phyloP scores from a whole-genome alignment of 2,888 invertebrate genomes.

The Callyntrura sp. region DNA sequence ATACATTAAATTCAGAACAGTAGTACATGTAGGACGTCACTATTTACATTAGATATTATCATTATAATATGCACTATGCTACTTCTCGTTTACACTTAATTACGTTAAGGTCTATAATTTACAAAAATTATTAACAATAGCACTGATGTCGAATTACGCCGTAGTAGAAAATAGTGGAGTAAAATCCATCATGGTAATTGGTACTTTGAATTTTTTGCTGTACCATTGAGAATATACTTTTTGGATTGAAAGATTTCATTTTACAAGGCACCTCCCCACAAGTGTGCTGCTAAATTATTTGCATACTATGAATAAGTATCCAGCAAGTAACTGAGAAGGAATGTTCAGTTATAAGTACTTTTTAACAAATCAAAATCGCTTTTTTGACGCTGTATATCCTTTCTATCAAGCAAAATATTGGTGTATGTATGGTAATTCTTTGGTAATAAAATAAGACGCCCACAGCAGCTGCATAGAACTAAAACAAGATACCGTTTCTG shows the following conservation, averaged over 20 bases:
- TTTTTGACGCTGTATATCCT: background rate
- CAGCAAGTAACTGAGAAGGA: slow-evolving; percentile 59
- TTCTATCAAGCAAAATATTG: slow-evolving; percentile 18
- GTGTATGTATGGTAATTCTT: slow-evolving; percentile 27
- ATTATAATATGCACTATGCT: background rate
- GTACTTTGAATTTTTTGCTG: background rate
- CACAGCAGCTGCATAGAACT: background rate
- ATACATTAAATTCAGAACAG: slow-evolving; percentile 42
- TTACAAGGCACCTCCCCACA: slow-evolving; percentile 70
- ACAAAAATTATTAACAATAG: slow-evolving; percentile 24
- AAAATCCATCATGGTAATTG: slow-evolving; percentile 16
- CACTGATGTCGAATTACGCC: slow-evolving; percentile 10
- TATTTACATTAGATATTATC: background rate
- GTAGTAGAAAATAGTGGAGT: slow-evolving; percentile 29
- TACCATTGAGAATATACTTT: slow-evolving; percentile 35
- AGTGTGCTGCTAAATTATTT: background rate
- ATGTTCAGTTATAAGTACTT: slow-evolving; percentile 44
- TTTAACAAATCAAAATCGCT: slow-evolving; percentile 17
- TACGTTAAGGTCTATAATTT: background rate
- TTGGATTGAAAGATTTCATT: slow-evolving; percentile 63
- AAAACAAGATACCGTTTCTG: background rate
- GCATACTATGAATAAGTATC: background rate
- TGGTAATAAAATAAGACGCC: slow-evolving; percentile 10
- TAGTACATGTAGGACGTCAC: slow-evolving; percentile 5
- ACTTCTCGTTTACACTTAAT: background rate